Evolutionary conservation across 2,113 vertebrate species (phyloP), one percentile per base, ranked within the genome.

Genomic region (Bufo gargarizans): DNA sequence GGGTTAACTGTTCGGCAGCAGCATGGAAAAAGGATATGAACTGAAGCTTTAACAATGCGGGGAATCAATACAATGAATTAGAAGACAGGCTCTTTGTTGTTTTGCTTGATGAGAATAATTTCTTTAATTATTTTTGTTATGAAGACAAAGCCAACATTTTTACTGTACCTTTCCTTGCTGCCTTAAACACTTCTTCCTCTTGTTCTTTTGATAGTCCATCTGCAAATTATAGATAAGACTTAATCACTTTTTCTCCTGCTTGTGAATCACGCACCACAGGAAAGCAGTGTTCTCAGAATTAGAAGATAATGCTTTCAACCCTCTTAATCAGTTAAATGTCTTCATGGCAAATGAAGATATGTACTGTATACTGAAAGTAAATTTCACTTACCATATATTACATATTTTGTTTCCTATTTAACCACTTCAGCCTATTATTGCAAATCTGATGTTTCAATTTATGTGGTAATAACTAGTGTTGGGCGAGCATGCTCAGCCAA

Each of bases 221-320:
- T 88, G 86, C 14, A 88, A 88, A 88, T 82, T 45, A 88, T 61
- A 88, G 67, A 82, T 82, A 82, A 76, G 14, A 63, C 55, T 76
- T 88, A 82, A 76, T 56, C 17, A 82, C 58, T 58, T 47, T 82
- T 4, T 22, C 53, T 47, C 16, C n/a, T 59, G 43, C 11, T 16
- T 87, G 49, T 81, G 20, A 82, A 72, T 74, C n/a, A 79, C 19
- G n/a, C 76, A 86, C n/a, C 20, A 79, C 10, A 67, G 9, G 47
- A 67, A 19, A 78, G 7, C 58, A 67, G 45, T 12, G 9, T 43
- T 53, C 47, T 67, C 9, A 22, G 56, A 50, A 86, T 22, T 50
- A 86, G 56, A 77, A 33, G 33, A 86, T 77, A 63, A 50, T 50
- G 10, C 45, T 82, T 80, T 58, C 22, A 80, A 33, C 33, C 43